Percentiles rank a stretch among this genome's conserved stretches.
Conservation (phyloP, 2,888 invertebrate species). For the Busseola fusca region DNA sequence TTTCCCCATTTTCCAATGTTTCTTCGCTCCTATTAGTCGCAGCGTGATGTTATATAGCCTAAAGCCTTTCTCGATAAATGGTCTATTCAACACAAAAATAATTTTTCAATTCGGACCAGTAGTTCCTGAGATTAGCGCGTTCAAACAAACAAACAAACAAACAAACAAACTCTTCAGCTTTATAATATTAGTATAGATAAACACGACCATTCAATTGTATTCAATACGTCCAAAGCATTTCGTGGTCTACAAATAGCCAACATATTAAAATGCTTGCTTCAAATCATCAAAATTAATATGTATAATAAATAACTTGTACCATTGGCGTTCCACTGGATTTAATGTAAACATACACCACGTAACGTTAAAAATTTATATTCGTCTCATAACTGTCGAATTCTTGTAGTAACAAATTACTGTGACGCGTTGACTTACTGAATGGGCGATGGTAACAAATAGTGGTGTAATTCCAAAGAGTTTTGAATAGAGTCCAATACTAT, state of each 20-base stretch:
- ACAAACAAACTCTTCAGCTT: too few relatives aligned
- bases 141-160: too few relatives aligned
- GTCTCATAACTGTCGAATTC: conserved; percentile 83
- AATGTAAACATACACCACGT: conserved; percentile 71
- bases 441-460: conserved; percentile 85
- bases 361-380: conserved; percentile 77
- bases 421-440: conserved; percentile 87
- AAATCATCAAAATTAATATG: conserved; percentile 69
- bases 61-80: too few relatives aligned
- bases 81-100: too few relatives aligned
- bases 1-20: too few relatives aligned
- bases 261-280: conserved; percentile 67
- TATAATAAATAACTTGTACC: conserved; percentile 68
- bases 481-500: conserved; percentile 88
- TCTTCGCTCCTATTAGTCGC: too few relatives aligned
- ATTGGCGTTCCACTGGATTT: conserved; percentile 65
- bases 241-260: conserved; percentile 63
- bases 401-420: conserved; percentile 80
- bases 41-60: too few relatives aligned
- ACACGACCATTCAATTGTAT: conserved; percentile 56
- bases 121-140: too few relatives aligned
- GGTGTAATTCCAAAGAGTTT: conserved; percentile 88
- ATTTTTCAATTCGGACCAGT: too few relatives aligned
- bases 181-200: too few relatives aligned
- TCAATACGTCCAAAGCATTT: conserved; percentile 50